A percentile compares a stretch with the other conserved stretches of the same genome.
Conservation (phyloP, 1,140 invertebrate genomes). For the Bombus turneri region DNA sequence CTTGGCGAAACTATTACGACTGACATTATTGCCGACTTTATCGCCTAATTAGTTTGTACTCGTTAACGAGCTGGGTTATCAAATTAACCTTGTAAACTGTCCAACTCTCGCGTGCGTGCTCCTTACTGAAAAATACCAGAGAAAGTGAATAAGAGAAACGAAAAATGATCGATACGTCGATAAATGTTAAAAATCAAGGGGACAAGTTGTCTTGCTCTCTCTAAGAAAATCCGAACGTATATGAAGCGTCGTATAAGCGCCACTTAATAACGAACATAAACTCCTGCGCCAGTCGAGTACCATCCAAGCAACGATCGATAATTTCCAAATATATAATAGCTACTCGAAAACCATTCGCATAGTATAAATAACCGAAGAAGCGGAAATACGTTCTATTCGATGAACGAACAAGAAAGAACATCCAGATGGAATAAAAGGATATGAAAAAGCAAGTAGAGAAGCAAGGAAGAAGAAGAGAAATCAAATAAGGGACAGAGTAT, state of each 20-base stretch:
- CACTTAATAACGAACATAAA: background rate
- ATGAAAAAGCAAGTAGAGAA: background rate
- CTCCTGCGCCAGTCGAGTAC: background rate
- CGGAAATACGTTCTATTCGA: background rate
- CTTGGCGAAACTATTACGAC: slow-evolving; percentile 14
- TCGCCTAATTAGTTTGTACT: slow-evolving; percentile 27
- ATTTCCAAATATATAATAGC: background rate
- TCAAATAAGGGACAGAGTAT: slow-evolving; percentile 10
- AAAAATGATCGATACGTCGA: background rate
- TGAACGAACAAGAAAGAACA: background rate
- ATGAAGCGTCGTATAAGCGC: background rate
- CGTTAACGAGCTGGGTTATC: slow-evolving; percentile 23
- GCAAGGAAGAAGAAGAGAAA: background rate
- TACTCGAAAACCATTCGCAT: background rate
- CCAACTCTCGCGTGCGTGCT: background rate
- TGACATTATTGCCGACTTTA: slow-evolving; percentile 30
- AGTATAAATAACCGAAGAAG: background rate
- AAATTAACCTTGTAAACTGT: slow-evolving; percentile 15
- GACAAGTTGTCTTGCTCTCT: background rate
- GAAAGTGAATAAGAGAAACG: background rate
- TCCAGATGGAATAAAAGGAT: background rate
- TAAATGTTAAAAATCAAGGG: background rate
- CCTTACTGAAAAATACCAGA: background rate
- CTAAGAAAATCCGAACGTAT: background rate
- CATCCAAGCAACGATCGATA: background rate